These are phyloP conservation scores for Serrognathus titanus DNA, from an alignment of 2,888 invertebrate species.

Conservation along the genomic window DNA sequence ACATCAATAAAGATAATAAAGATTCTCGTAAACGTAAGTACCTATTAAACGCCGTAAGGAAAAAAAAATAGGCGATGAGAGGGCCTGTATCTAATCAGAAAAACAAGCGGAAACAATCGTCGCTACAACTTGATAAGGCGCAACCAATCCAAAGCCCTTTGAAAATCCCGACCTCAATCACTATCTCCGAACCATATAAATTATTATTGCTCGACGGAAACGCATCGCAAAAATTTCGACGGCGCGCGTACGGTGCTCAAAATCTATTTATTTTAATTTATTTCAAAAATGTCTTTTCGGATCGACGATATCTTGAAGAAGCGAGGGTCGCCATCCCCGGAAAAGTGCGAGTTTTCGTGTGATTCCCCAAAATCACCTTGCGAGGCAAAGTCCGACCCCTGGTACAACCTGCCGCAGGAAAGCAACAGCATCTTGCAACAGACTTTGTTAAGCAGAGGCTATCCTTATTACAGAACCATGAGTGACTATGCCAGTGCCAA, in stretches of 20 bases:
- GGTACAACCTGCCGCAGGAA: conserved; percentile 10
- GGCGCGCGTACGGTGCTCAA: neutral
- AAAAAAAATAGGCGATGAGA: conserved; percentile 36
- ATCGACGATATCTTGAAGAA: conserved; percentile 40
- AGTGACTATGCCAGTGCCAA: conserved; percentile 22
- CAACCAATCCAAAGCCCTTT: conserved; percentile 31
- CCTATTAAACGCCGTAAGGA: neutral
- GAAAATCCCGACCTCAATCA: conserved; percentile 33
- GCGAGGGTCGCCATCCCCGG: conserved; percentile 12
- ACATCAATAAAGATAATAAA: conserved; percentile 1
- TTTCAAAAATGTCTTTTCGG: conserved; percentile 35
- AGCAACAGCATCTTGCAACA: conserved; percentile 30
- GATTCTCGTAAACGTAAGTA: neutral
- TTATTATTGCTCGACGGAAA: conserved; percentile 17
- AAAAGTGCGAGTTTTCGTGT: conserved; percentile 3
- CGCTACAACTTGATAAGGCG: conserved; percentile 29
- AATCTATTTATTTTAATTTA: too few species aligned
- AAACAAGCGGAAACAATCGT: conserved; percentile 34
- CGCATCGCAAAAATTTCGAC: conserved; percentile 1
- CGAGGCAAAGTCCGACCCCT: conserved; percentile 4
- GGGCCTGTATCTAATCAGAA: conserved; percentile 27
- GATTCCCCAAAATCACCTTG: conserved; percentile 8
- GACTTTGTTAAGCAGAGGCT: conserved; percentile 27
- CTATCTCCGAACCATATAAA: conserved; percentile 30
- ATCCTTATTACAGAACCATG: conserved; percentile 21